Evolutionary conservation across 2,113 vertebrate species (phyloP).

Genomic region (Cavia aperea): DNA sequence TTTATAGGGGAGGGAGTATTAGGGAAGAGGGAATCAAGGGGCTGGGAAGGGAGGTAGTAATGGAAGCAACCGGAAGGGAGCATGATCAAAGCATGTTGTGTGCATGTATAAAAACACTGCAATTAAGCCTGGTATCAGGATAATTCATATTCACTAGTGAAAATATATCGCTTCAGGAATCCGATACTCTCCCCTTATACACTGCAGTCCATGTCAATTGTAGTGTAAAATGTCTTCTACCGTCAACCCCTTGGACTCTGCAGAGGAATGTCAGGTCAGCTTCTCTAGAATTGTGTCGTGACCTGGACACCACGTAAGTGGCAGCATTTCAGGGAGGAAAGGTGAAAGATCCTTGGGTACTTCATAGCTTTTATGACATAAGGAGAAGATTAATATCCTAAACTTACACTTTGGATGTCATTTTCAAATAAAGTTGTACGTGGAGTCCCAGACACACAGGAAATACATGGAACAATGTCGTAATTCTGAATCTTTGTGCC

Average conservation of each 20-base stretch:
- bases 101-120: neutral
- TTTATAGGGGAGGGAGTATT: neutral
- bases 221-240: neutral
- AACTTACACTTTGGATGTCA: neutral
- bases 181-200: no score
- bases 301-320: neutral
- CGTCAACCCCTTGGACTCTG: no score
- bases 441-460: neutral
- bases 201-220: neutral
- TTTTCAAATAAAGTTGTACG: neutral
- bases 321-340: neutral
- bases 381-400: neutral
- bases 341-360: neutral
- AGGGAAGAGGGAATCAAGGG: neutral
- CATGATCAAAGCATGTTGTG: neutral
- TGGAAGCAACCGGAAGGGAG: neutral
- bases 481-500: neutral
- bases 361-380: neutral
- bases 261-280: neutral
- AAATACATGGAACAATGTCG: neutral
- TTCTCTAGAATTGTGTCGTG: neutral
- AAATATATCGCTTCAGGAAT: neutral
- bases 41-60: neutral
- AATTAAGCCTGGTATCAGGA: neutral
- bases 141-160: neutral